Base-by-base conservation (phyloP, 2,888 invertebrate species). In the Himalopsyche japonica region DNA sequence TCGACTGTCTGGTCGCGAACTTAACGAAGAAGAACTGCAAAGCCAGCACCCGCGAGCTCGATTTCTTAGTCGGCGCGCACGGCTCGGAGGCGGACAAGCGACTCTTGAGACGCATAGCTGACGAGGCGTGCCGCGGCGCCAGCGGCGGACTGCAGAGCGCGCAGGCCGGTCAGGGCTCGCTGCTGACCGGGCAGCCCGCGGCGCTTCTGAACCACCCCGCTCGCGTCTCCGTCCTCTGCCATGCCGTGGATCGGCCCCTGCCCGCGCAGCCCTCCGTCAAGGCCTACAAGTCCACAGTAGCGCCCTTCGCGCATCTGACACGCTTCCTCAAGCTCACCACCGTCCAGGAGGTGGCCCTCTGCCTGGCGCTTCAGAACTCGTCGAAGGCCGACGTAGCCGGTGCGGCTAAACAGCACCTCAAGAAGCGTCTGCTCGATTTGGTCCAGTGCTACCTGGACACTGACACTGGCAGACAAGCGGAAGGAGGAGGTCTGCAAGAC, bases 11-110 rank as follows among this genome's bases (percentile, higher is more conserved):
- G 93, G 97, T 98, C 94, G 95, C 95, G 93, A 97, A 96, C 94
- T 95, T 98, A 94, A 97, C 94, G 92, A 98, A 98, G 95, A 98
- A 97, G 94, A 98, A 98, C 94, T 97, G 95, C 93, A 96, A 97
- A 93, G 95, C 97, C 91, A 96, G 95, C 91, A 95, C 95, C 92
- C 95, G 95, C 92, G 97, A 97, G 93, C 94, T 98, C 92, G 94
- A 95, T 15, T 15, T 20, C n/a, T 80, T 85, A 48, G 86, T 87
- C 37, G 48, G 70, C 20, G 48, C 70, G 48, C 84, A 82, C 83
- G 85, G 83, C 30, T 79, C 78, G 57, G 83, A 83, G 64, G 85
- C 85, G 20, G 85, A 85, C 77, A 85, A 80, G 76, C 85, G 82
- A 32, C 82, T 82, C 27, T 76, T 85, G 64, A 76, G 78, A 32